Base-by-base conservation (phyloP, 2,797 vertebrate species). In the Percopsis omiscomaycus region DNA sequence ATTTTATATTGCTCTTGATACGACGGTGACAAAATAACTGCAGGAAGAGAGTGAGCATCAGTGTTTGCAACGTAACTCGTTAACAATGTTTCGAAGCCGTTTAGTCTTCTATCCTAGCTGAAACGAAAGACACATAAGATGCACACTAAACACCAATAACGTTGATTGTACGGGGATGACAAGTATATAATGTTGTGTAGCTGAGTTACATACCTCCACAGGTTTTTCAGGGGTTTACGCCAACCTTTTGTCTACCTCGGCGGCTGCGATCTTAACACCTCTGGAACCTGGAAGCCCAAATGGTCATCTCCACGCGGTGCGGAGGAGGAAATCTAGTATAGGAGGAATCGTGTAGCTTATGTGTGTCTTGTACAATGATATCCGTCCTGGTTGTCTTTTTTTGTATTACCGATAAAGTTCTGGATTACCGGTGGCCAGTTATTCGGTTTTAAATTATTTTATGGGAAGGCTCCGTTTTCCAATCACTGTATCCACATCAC, bases 1-100 rank as follows among this genome's bases (percentile, higher is more conserved):
- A 14, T 59, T 47, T 66, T 59, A 68, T 68, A 81, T 75, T 81
- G 86, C 53, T 53, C 30, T 58, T 48, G 63, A 54, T 73, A 15
- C 49, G 68, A 62, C 13, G 32, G 5, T 15, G 14, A 37, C 13
- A 29, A 28, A 12, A 14, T 10, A 29, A n/a, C 54, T 30, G 14
- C 4, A 55, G 29, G 12, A 13, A 37, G 32, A 37, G 22, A 22
- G 22, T 22, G 22, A 22, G 22, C 22, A 37, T 37, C 8, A 37
- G 5, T 37, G 32, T 37, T 37, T 37, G 8, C 32, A 37, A 37
- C 32, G 8, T 37, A 37, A 5, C 32, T 0, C 5, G 8, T 37
- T 37, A 5, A 37, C 5, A 37, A 1, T 6, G 32, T 37, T 37
- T 32, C 8, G 5, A 37, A 8, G 32, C 3, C 5, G 32, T 22